Percentiles rank a stretch among this genome's conserved stretches.
phyloP scores from a whole-genome alignment of 2,888 invertebrate genomes.

The Punctoribates punctum region DNA sequence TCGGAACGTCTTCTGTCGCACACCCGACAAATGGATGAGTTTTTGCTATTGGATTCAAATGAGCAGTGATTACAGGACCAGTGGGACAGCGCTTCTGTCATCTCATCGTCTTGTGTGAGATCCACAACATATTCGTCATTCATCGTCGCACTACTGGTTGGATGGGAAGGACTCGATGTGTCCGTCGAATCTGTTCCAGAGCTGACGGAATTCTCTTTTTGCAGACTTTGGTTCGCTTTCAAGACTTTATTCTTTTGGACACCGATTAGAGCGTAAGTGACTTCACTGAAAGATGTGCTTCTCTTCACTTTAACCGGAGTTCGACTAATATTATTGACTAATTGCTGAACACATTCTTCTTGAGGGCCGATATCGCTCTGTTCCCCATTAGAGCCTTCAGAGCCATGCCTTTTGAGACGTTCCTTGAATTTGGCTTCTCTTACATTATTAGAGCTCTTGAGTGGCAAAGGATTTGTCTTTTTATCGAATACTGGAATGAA shows the following conservation, averaged over 20 bases:
- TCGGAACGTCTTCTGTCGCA: conserved; percentile 61
- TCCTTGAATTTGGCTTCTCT: conserved; percentile 39
- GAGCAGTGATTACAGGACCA: conserved; percentile 87
- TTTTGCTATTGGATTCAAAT: conserved; percentile 78
- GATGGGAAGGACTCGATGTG: not conserved
- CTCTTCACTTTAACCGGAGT: conserved; percentile 8
- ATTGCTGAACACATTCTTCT: not conserved
- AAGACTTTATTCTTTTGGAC: conserved; percentile 18
- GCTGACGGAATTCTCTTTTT: conserved; percentile 22
- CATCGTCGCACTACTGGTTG: conserved; percentile 2
- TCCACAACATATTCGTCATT: conserved; percentile 5
- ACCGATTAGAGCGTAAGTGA: conserved; percentile 12
- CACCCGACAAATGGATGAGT: conserved; percentile 74
- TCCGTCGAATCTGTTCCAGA: conserved; percentile 1
- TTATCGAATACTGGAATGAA: conserved; percentile 26
- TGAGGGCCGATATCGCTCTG: not conserved
- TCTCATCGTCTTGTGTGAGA: conserved; percentile 29
- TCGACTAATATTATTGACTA: not conserved
- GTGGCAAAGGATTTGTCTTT: not conserved
- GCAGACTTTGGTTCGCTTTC: conserved; percentile 5
- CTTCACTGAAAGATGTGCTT: conserved; percentile 28
- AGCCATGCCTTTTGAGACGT: conserved; percentile 29
- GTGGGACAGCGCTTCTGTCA: not conserved
- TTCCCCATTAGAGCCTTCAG: conserved; percentile 23
- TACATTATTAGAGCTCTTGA: not conserved